Conservation (phyloP, 2,113 vertebrate genomes). For the Daphoenositta chrysoptera region DNA sequence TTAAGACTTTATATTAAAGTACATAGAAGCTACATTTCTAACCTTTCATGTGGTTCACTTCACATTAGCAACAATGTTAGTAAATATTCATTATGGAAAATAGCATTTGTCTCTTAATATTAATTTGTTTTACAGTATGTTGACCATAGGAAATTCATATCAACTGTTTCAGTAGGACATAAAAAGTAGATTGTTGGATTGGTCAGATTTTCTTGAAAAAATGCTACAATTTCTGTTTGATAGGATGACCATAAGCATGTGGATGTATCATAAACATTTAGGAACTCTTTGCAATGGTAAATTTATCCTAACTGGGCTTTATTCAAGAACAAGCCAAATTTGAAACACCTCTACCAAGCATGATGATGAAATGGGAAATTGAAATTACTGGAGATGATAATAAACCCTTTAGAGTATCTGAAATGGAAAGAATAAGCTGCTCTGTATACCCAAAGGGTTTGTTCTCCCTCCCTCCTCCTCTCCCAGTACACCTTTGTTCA, state of each 20-base stretch:
- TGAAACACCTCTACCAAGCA: background rate
- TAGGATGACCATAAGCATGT: background rate
- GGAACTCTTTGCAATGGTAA: background rate
- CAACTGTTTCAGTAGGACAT: background rate
- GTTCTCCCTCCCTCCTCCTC: fast-evolving
- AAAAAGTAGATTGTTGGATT: background rate
- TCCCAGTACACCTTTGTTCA: background rate
- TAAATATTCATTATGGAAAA: background rate
- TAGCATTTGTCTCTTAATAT: background rate
- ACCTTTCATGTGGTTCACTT: background rate
- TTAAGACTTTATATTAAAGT: background rate
- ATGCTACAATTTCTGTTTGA: background rate
- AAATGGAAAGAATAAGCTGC: background rate
- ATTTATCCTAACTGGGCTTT: background rate
- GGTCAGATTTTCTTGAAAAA: background rate
- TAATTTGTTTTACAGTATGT: background rate
- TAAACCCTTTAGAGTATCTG: background rate
- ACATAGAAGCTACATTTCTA: background rate
- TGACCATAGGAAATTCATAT: background rate
- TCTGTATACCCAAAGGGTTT: background rate
- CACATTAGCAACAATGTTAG: background rate
- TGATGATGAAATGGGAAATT: background rate
- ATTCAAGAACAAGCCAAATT: background rate
- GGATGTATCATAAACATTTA: background rate
- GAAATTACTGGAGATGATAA: background rate